Percentiles rank a stretch among this genome's conserved stretches.
These are phyloP conservation scores for Phymorhynchus buccinoides DNA, from an alignment of 1,140 invertebrate species.

Conservation along the genomic window DNA sequence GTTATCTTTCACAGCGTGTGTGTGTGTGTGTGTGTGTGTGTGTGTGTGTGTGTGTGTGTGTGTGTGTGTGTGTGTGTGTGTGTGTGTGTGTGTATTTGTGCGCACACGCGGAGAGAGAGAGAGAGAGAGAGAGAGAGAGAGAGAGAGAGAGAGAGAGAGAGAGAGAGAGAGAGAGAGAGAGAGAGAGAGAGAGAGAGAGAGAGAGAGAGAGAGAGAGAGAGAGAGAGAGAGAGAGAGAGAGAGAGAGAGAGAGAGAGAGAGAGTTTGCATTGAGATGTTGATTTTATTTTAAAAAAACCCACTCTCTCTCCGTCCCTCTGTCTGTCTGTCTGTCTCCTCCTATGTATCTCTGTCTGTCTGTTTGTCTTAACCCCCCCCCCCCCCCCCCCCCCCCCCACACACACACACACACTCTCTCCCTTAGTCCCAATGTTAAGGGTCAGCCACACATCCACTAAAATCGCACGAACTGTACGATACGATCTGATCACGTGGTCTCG, in stretches of 20 bases:
- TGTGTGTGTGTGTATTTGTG: neutral
- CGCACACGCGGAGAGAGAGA: neutral
- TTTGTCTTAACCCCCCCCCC: no score
- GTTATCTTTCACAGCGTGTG: no score
- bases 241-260: neutral
- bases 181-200: neutral
- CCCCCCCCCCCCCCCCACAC: no score
- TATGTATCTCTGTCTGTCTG: no score
- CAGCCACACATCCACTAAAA: no score
- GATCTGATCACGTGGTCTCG: no score
- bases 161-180: neutral
- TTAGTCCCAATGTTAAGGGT: no score
- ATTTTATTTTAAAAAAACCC: no score
- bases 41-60: neutral
- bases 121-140: neutral
- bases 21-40: conserved; percentile 2
- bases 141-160: neutral
- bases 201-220: conserved; percentile 9
- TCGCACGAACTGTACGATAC: no score
- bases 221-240: conserved; percentile 19
- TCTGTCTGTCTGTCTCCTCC: no score
- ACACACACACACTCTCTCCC: no score
- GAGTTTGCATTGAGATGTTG: conserved; percentile 4
- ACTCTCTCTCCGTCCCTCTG: no score
- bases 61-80: neutral